Percentiles rank a stretch among this genome's conserved stretches.
These are phyloP conservation scores for Stegophylla sp. DNA, from an alignment of 2,888 invertebrate species.

Conservation along the genomic window DNA sequence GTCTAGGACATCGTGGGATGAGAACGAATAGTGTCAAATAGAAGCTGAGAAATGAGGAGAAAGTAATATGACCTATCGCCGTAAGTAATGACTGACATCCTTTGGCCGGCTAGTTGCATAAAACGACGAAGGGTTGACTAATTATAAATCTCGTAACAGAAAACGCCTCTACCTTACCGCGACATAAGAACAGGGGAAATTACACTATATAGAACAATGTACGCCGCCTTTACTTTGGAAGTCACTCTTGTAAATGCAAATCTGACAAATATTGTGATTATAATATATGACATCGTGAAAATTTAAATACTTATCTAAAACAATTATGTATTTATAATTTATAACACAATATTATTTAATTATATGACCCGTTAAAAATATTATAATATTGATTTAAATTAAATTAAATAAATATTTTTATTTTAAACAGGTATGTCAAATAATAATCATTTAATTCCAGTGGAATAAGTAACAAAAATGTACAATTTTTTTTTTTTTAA, in stretches of 20 bases:
- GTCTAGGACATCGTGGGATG: not conserved
- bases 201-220: conserved; percentile 25
- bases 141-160: conserved; percentile 40
- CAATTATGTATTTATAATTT: not conserved
- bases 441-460: too few relatives aligned
- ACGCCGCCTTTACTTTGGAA: not conserved
- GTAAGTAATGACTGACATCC: conserved; percentile 50
- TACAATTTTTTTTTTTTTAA: too few relatives aligned
- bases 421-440: too few relatives aligned
- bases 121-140: conserved; percentile 47
- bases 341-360: not conserved
- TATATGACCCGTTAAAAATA: not conserved
- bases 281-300: not conserved
- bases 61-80: conserved; percentile 41
- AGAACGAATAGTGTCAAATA: conserved; percentile 23
- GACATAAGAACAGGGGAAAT: conserved; percentile 14
- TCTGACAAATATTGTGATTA: conserved; percentile 15
- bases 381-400: too few relatives aligned
- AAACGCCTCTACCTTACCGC: not conserved
- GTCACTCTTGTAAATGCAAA: conserved; percentile 35
- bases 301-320: not conserved
- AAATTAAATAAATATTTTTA: too few relatives aligned
- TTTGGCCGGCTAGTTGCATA: not conserved
- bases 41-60: conserved; percentile 31
- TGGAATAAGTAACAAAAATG: too few relatives aligned